These are phyloP conservation scores for Hypanus sabinus DNA, from an alignment of 2,113 vertebrate species.

Conservation along the genomic window DNA sequence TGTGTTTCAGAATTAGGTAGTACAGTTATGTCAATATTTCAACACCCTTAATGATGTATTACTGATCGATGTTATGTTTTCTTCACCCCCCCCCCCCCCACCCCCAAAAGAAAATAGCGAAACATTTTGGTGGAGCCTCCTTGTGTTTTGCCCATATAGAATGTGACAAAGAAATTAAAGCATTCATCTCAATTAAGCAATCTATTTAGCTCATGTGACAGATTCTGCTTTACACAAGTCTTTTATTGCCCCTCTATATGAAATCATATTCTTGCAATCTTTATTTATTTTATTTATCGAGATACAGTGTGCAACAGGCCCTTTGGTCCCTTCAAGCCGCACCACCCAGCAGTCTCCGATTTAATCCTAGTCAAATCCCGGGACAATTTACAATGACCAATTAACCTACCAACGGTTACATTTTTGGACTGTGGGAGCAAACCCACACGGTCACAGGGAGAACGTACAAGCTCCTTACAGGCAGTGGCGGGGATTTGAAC, in stretches of 20 bases:
- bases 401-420: too few species aligned
- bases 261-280: not conserved
- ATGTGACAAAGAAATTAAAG: not conserved
- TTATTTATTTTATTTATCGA: not conserved
- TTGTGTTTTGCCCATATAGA: not conserved
- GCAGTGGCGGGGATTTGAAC: too few species aligned
- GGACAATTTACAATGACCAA: too few species aligned
- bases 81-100: too few species aligned
- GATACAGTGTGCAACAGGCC: too few species aligned
- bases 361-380: too few species aligned
- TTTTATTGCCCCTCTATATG: not conserved
- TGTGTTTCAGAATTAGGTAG: not conserved
- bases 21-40: not conserved
- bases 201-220: not conserved
- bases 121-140: not conserved
- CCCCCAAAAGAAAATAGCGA: not conserved
- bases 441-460: too few species aligned
- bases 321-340: too few species aligned
- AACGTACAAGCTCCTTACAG: too few species aligned
- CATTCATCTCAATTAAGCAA: not conserved
- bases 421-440: too few species aligned
- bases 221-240: not conserved
- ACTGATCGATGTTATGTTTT: not conserved
- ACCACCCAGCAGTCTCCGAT: too few species aligned
- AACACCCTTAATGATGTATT: not conserved